Base-by-base conservation (phyloP, 2,888 invertebrate genomes). In the Pedicia rivosa region DNA sequence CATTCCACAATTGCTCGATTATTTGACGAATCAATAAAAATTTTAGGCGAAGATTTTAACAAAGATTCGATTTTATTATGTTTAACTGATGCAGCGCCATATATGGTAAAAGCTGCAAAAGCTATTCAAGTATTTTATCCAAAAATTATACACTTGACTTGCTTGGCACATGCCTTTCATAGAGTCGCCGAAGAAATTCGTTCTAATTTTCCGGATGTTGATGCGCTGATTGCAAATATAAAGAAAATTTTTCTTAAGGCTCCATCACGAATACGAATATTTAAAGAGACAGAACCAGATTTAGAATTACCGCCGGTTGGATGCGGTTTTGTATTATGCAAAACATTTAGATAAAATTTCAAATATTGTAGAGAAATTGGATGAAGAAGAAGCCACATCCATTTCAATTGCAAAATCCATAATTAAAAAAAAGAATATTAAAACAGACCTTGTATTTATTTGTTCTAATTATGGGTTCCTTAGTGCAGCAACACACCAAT, bases 231-330 rank as follows among this genome's bases (percentile, higher is more conserved):
- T 27, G 39, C 41, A 8, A 35, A 12, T 16, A 31, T 43, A 6
- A 50, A 53, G 43, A 50, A 52, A 36, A 40, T 52, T n/a, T 53
- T 55, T 44, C 24, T 44, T 6, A 54, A 54, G 40, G 43, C 47
- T 10, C 47, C 50, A 10, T 26, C 33, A 5, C 22, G 47, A 22
- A 41, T 49, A 32, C 39, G 46, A 40, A 40, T 44, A 34, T 55
- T 47, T 42, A 46, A 47, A 37, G 44, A 51, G 39, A 35, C 33
- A 36, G 40, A 40, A 24, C 46, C 48, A 9, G 42, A 44, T 38
- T 14, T 48, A 8, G 42, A 43, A 22, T 39, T 53, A 32, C 51
- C 53, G 8, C 52, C 50, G 20, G n/a, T n/a, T n/a, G n/a, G n/a
- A n/a, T n/a, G n/a, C n/a, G n/a, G n/a, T n/a, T n/a, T n/a, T n/a